Evolutionary conservation across 2,888 invertebrate genomes (phyloP), one percentile per base, ranked within the genome.

Genomic region (Clunio marinus): DNA sequence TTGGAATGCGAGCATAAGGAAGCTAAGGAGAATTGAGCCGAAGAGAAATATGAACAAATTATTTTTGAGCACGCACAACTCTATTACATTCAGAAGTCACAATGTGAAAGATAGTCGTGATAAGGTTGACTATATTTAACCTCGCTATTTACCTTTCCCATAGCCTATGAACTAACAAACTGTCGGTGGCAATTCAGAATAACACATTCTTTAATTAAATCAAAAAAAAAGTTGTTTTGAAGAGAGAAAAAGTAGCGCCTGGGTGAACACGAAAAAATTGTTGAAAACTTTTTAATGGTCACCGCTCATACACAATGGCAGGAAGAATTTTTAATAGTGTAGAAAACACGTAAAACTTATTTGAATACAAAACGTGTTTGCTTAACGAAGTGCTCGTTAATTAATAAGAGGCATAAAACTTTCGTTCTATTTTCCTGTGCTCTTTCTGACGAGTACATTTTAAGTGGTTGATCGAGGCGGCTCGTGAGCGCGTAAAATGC

Each of bases 191-290:
- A 62, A 62, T 62, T 63, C 46, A 63, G 46, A 63, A 37, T 46
- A 63, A 63, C 63, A 63, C 63, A 63, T 63, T 63, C 63, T 27
- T 63, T 63, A 46, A 63, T 63, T 63, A 63, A 63, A 63, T 63
- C 63, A 45, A 24, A 62, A 22, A 10, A 37, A 22, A 62, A 62
- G 5, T 22, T 22, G 45, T 15, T 7, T 45, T 15, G 15, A 45
- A 45, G 45, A 45, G 15, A 45, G 7, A 17, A 7, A 45, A 51
- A 20, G 41, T 15, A 15, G 5, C 32, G 32, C 41, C 20, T 41
- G 17, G 37, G 20, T 15, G 17, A 60, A 60, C 35, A 60, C 37
- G 60, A 37, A 46, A 46, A 32, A 27, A 60, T 5, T 37, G 41
- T 62, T 41, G 62, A 46, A 45, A 63, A 46, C 13, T 25, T 46